phyloP scores from a whole-genome alignment of 2,888 invertebrate genomes.

The Acrobasis repandana region DNA sequence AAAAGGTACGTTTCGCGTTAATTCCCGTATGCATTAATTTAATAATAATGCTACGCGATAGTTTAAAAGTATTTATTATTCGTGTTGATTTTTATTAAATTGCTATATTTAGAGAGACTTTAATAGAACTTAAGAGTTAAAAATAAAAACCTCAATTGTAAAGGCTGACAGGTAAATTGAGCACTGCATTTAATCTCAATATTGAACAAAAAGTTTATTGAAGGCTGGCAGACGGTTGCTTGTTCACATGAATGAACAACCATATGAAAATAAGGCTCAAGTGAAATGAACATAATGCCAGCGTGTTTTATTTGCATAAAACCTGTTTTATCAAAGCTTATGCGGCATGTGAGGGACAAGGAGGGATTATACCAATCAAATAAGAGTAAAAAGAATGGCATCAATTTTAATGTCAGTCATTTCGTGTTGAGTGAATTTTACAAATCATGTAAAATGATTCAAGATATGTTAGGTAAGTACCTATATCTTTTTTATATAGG shows the following conservation, averaged over 20 bases:
- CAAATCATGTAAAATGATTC: neutral
- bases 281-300: constrained; percentile 45
- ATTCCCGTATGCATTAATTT: no score
- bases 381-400: neutral
- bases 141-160: neutral
- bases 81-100: no score
- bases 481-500: no score
- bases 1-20: no score
- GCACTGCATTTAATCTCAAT: neutral
- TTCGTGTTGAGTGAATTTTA: constrained; percentile 9
- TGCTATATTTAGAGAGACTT: no score
- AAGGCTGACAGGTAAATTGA: neutral
- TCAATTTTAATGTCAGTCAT: constrained; percentile 9
- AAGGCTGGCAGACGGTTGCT: constrained; percentile 1
- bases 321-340: constrained; percentile 40
- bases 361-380: constrained; percentile 9
- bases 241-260: constrained; percentile 53
- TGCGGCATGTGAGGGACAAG: constrained; percentile 17
- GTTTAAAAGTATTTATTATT: no score
- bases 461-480: no score
- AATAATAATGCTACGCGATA: no score
- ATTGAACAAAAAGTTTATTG: neutral
- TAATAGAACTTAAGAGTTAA: neutral
- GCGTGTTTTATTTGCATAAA: constrained; percentile 55
- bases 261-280: constrained; percentile 46